Conservation (phyloP, 2,888 invertebrate species). For the Ormyrus thymus region DNA sequence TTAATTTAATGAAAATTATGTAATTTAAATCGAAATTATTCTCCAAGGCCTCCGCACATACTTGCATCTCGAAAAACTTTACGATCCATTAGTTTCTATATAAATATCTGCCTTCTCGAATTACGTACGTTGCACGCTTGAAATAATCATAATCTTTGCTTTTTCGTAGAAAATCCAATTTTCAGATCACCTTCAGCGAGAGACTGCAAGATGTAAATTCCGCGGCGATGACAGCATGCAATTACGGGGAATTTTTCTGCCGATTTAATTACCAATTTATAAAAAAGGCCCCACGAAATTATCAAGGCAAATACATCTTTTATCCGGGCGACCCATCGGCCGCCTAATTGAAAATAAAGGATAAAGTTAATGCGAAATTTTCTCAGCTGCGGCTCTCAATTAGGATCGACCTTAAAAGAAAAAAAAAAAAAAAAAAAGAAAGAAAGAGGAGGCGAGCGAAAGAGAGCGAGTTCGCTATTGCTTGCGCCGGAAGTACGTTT, state of each 20-base stretch:
- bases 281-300: background rate
- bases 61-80: too few relatives aligned
- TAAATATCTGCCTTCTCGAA: too few relatives aligned
- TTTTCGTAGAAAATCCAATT: slow-evolving; percentile 1
- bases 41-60: too few relatives aligned
- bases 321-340: background rate
- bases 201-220: background rate
- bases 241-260: too few relatives aligned
- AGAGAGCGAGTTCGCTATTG: slow-evolving; percentile 27
- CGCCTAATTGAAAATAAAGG: slow-evolving; percentile 36
- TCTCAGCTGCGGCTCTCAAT: slow-evolving; percentile 49
- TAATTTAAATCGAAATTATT: too few relatives aligned
- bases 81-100: too few relatives aligned
- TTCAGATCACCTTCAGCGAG: background rate
- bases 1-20: too few relatives aligned
- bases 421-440: background rate
- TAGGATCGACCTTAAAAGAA: slow-evolving; percentile 50
- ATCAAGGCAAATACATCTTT: slow-evolving; percentile 25
- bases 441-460: slow-evolving; percentile 9
- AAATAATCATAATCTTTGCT: too few relatives aligned
- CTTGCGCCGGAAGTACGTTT: slow-evolving; percentile 55
- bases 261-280: background rate
- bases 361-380: slow-evolving; percentile 36
- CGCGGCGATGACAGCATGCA: background rate
- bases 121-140: too few relatives aligned